These are phyloP conservation scores for Hiodon alosoides DNA, from an alignment of 2,113 vertebrate genomes.

Conservation along the genomic window DNA sequence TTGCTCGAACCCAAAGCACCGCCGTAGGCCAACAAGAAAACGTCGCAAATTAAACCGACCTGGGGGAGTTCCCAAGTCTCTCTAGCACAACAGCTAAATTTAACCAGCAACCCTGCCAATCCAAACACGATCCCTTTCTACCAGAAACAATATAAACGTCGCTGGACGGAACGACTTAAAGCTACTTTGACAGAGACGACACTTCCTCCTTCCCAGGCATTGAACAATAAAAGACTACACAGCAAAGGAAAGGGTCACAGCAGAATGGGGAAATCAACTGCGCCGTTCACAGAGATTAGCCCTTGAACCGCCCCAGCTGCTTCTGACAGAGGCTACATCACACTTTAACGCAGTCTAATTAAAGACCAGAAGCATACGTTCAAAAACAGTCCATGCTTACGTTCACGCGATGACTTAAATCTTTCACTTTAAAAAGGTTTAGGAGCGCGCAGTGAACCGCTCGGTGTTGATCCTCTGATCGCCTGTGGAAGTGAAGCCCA, in stretches of 20 bases:
- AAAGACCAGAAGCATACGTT: too few relatives aligned
- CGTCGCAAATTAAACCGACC: background rate
- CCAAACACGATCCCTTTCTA: background rate
- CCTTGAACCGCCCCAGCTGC: background rate
- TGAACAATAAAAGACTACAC: slow-evolving; percentile 6
- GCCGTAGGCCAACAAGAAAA: background rate
- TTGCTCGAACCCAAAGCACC: background rate
- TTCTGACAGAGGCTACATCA: background rate
- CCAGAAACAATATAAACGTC: background rate
- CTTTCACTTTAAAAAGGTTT: too few relatives aligned
- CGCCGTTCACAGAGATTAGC: background rate
- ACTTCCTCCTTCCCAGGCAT: background rate
- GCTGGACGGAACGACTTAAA: background rate
- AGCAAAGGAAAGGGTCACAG: slow-evolving; percentile 5
- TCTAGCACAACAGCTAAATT: background rate
- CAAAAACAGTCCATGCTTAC: too few relatives aligned
- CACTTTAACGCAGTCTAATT: background rate
- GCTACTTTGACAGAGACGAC: slow-evolving; percentile 2
- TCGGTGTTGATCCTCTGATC: too few relatives aligned
- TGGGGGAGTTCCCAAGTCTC: background rate
- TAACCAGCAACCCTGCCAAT: background rate
- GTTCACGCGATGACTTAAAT: too few relatives aligned
- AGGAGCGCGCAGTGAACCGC: too few relatives aligned
- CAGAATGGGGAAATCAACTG: background rate
- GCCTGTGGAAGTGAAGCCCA: background rate